Evolutionary conservation across 2,113 vertebrate species (phyloP), one percentile per base, ranked within the genome.

Genomic region (Megalops atlanticus): DNA sequence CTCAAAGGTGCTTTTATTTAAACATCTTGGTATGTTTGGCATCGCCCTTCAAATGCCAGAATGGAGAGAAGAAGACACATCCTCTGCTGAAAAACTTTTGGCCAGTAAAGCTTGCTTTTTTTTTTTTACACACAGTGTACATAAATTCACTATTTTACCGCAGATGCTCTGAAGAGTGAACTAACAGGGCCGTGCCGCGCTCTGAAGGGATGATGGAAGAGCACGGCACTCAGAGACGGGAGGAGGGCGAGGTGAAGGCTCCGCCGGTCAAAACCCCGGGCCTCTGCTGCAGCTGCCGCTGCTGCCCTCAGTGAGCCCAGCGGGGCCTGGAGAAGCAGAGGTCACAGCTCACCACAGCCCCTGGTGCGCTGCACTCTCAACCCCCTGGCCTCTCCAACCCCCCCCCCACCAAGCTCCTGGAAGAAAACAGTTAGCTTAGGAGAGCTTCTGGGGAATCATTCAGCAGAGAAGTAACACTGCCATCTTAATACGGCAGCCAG

Each of bases 341-440:
- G 92, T 92, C 90, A 81, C 82, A 82, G 76, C 89, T 87, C 91
- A 92, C 89, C 91, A 91, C 91, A 92, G 92, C 90, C 90, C 75
- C 78, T 80, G 39, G 84, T 77, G 86, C 87, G 85, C 78, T 8
- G 84, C 84, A 87, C 86, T 88, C 85, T 88, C 83, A 86, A 92
- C 91, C 90, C 84, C 83, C 82, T 91, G 89, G 92, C 89, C 92
- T 89, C 76, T n/a, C n/a, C n/a, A n/a, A n/a, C 87, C 81, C 81
- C 89, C 90, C 81, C n/a, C 83, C 43, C 87, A 91, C 81, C 41
- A 43, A 71, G 85, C 84, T 91, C 90, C 86, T 86, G 86, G 85
- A 91, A 90, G 85, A 81, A 18, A 47, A 41, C 87, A 86, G 85
- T 86, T 88, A 87, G 90, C 91, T 85, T 58, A 36, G 90, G 88